Conservation (phyloP, 2,113 vertebrate genomes). For the Vidua chalybeata region DNA sequence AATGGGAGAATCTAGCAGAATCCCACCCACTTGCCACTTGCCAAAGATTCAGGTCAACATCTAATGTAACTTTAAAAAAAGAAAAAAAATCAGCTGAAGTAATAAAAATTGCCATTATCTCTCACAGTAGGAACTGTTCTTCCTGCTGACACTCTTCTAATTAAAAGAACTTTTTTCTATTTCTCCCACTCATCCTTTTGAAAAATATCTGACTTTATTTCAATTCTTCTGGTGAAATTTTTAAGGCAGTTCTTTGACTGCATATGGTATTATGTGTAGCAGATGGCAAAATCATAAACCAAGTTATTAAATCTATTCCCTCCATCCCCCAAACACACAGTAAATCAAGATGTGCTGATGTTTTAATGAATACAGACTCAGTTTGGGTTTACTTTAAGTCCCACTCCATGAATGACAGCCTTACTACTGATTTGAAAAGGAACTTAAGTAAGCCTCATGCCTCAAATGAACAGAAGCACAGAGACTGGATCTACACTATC, state of each 20-base stretch:
- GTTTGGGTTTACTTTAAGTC: neutral
- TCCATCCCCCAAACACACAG: neutral
- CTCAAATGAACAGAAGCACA: neutral
- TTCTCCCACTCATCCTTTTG: neutral
- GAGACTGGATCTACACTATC: neutral
- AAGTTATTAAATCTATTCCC: conserved; percentile 28
- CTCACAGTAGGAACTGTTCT: neutral
- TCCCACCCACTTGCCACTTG: neutral
- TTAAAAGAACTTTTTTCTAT: neutral
- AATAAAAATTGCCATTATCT: neutral
- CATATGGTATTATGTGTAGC: neutral
- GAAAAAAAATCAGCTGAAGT: neutral
- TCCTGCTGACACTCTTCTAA: neutral
- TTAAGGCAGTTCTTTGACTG: neutral
- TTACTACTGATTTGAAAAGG: neutral
- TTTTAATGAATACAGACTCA: conserved; percentile 7
- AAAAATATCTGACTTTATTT: neutral
- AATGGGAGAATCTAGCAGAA: neutral
- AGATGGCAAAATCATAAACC: conserved; percentile 24
- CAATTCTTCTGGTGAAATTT: neutral
- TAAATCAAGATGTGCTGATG: conserved; percentile 12
- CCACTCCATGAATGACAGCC: neutral
- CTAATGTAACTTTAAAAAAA: neutral
- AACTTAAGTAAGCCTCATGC: neutral
- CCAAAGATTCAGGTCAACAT: neutral